Evolutionary conservation across 2,888 invertebrate species (phyloP).

Genomic region (Mechanitis mazaeus): DNA sequence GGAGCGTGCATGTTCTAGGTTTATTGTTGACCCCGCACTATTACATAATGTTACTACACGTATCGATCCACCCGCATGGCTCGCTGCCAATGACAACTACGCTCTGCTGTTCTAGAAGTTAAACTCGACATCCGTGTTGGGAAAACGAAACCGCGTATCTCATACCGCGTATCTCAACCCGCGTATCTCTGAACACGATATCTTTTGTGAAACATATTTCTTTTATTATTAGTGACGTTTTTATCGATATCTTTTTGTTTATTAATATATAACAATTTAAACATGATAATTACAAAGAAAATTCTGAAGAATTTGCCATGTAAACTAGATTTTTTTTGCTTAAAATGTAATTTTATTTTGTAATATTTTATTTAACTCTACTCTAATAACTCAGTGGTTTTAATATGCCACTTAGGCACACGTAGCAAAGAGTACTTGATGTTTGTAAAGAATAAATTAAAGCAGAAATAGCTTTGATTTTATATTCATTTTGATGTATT

Average conservation of each 20-base stretch:
- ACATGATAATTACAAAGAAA: no score
- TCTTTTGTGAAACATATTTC: neutral
- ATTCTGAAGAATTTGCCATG: no score
- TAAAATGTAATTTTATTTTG: no score
- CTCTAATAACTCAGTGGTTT: no score
- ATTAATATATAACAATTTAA: no score
- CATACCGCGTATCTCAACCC: slow-evolving; percentile 8
- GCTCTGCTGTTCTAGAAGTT: slow-evolving; percentile 49
- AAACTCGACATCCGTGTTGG: slow-evolving; percentile 31
- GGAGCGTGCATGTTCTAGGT: slow-evolving; percentile 28
- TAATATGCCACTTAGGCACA: no score
- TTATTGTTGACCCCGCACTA: slow-evolving; percentile 47
- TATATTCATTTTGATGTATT: no score
- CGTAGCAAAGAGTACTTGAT: no score
- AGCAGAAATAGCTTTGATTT: no score
- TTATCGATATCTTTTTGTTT: neutral
- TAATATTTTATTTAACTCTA: no score
- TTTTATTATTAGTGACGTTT: neutral
- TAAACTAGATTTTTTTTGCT: no score
- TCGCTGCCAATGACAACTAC: slow-evolving; percentile 62
- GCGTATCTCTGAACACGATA: slow-evolving; percentile 10
- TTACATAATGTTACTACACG: slow-evolving; percentile 62
- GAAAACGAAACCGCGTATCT: slow-evolving; percentile 6
- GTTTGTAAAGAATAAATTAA: no score
- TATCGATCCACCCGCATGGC: slow-evolving; percentile 69